phyloP scores from a whole-genome alignment of 1,140 invertebrate species.

The Rhopalosiphum maidis region DNA sequence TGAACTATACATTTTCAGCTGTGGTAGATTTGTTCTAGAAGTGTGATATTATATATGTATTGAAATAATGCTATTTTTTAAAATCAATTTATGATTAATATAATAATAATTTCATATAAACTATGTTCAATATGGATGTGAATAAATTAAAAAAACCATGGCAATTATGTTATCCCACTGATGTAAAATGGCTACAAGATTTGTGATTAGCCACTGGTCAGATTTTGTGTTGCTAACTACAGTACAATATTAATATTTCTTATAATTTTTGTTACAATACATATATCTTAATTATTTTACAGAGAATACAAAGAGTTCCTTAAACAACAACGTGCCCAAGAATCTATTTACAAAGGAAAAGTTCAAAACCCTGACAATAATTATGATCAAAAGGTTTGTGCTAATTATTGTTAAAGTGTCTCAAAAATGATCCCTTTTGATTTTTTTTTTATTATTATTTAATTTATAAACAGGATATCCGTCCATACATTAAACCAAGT shows the following conservation, averaged over 20 bases:
- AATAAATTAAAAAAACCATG: no score
- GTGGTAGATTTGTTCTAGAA: no score
- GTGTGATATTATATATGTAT: no score
- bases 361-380: conserved; percentile 19
- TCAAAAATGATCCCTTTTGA: neutral
- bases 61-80: no score
- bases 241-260: neutral
- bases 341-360: conserved; percentile 70
- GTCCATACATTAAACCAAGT: conserved; percentile 45
- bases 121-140: no score
- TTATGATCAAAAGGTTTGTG: conserved; percentile 45
- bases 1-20: no score
- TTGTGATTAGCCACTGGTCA: no score
- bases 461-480: conserved; percentile 36
- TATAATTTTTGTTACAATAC: neutral
- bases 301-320: conserved; percentile 89
- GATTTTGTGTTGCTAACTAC: no score
- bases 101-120: no score
- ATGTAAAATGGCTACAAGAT: no score
- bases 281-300: conserved; percentile 51
- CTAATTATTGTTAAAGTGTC: neutral
- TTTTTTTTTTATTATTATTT: neutral
- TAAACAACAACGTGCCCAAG: conserved; percentile 80
- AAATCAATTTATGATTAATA: no score
- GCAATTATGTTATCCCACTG: no score